A percentile compares a stretch with the other conserved stretches of the same genome.
Evolutionary conservation across 1,140 invertebrate genomes (phyloP).

Genomic region (Nephila pilipes): DNA sequence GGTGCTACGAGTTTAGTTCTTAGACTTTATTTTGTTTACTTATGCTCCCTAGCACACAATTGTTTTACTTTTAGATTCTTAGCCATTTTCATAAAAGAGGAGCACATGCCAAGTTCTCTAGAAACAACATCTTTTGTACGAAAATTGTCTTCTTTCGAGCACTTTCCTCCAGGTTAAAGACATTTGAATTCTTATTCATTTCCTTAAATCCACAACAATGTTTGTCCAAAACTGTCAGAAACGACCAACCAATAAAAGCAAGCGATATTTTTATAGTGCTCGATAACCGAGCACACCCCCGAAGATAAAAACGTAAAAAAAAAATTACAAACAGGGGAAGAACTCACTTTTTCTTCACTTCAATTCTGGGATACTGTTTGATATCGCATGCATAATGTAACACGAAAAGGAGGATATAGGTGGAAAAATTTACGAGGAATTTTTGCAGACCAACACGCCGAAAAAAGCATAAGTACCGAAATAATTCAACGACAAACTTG

Average conservation of each 20-base stretch:
- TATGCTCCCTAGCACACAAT: neutral
- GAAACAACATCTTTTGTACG: neutral
- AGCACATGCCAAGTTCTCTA: neutral
- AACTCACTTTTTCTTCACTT: conserved; percentile 63
- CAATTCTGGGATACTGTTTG: conserved; percentile 56
- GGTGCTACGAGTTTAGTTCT: too few relatives aligned
- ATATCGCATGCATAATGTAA: conserved; percentile 74
- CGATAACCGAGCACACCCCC: conserved; percentile 38
- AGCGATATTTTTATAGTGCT: conserved; percentile 62
- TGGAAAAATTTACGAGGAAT: conserved; percentile 70
- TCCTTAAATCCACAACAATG: conserved; percentile 64
- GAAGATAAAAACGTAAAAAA: conserved; percentile 31
- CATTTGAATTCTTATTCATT: conserved; percentile 64
- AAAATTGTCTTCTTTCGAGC: neutral
- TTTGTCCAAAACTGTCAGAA: conserved; percentile 72
- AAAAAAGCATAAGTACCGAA: conserved; percentile 63
- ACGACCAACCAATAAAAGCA: conserved; percentile 68
- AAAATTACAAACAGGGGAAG: neutral
- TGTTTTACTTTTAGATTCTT: neutral
- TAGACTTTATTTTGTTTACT: too few relatives aligned
- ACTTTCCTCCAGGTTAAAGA: neutral
- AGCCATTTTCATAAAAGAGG: neutral
- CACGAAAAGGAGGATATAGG: conserved; percentile 53
- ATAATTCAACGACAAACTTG: conserved; percentile 74
- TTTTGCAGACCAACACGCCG: conserved; percentile 46